Conservation (phyloP, 2,797 vertebrate species). For the Gadopsis marmoratus region DNA sequence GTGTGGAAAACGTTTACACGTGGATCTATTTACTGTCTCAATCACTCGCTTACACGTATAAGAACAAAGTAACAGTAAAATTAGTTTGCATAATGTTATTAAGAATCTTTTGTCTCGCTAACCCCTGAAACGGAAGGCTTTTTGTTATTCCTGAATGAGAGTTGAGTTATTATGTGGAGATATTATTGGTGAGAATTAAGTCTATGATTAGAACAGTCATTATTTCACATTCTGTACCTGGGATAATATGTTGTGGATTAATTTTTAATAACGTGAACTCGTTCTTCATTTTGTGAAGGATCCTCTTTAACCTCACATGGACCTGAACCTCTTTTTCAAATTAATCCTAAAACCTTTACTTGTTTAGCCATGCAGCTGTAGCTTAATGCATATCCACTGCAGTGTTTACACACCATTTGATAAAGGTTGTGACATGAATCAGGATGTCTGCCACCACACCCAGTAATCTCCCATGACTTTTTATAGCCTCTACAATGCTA, state of each 20-base stretch:
- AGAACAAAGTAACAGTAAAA: background rate
- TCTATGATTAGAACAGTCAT: constrained; percentile 46
- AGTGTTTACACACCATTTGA: constrained; percentile 24
- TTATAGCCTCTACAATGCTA: constrained; percentile 60
- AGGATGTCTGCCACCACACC: constrained; percentile 56
- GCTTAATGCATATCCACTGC: constrained; percentile 4
- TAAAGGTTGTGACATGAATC: constrained; percentile 56
- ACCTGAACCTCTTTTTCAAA: constrained; percentile 3
- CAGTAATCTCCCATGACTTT: constrained; percentile 68
- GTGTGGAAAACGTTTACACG: background rate
- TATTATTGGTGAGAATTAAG: constrained; percentile 28
- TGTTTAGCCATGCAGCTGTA: background rate
- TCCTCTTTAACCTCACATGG: constrained; percentile 6
- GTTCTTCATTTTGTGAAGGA: constrained; percentile 16
- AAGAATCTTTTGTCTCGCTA: background rate
- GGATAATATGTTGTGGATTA: constrained; percentile 38
- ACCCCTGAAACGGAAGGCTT: background rate
- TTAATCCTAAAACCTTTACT: background rate
- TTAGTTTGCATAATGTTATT: background rate
- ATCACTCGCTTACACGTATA: background rate
- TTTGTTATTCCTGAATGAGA: constrained; percentile 8
- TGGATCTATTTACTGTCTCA: background rate
- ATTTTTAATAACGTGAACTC: constrained; percentile 41
- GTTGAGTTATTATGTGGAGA: constrained; percentile 4
- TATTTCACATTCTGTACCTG: constrained; percentile 44